Evolutionary conservation across 2,888 invertebrate genomes (phyloP).

Genomic region (Neoascia interrupta): DNA sequence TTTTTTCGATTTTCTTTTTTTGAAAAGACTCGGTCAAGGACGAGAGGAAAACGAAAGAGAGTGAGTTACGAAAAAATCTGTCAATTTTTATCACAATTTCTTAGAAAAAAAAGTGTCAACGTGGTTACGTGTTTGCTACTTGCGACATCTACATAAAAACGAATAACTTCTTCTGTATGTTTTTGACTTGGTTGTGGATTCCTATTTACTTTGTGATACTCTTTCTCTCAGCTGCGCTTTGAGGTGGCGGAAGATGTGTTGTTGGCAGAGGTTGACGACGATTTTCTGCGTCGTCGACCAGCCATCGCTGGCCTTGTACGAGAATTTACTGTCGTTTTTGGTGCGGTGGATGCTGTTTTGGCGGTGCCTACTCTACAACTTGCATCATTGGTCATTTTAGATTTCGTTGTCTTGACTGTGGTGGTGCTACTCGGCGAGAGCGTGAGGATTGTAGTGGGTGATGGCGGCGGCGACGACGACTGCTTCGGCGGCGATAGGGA

Average conservation of each 20-base stretch:
- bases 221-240: constrained; percentile 64
- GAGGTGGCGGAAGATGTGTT: constrained; percentile 54
- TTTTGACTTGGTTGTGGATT: constrained; percentile 32
- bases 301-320: constrained; percentile 52
- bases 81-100: constrained; percentile 64
- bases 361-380: constrained; percentile 51
- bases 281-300: constrained; percentile 58
- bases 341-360: constrained; percentile 42
- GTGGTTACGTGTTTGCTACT: constrained; percentile 16
- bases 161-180: constrained; percentile 25
- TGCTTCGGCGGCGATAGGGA: constrained; percentile 41
- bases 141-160: constrained; percentile 43
- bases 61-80: constrained; percentile 41
- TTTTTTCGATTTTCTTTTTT: too few species aligned
- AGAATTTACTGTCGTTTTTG: constrained; percentile 47
- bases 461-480: constrained; percentile 54
- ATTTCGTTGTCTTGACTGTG: constrained; percentile 63
- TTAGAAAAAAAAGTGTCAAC: constrained; percentile 51
- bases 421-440: background rate
- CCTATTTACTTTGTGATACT: constrained; percentile 25
- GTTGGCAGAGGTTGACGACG: constrained; percentile 27
- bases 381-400: constrained; percentile 60
- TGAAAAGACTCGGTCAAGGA: background rate
- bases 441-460: constrained; percentile 13
- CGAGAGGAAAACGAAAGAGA: constrained; percentile 50